Evolutionary conservation across 2,797 vertebrate species (phyloP).

Genomic region (Pogonophryne albipinna): DNA sequence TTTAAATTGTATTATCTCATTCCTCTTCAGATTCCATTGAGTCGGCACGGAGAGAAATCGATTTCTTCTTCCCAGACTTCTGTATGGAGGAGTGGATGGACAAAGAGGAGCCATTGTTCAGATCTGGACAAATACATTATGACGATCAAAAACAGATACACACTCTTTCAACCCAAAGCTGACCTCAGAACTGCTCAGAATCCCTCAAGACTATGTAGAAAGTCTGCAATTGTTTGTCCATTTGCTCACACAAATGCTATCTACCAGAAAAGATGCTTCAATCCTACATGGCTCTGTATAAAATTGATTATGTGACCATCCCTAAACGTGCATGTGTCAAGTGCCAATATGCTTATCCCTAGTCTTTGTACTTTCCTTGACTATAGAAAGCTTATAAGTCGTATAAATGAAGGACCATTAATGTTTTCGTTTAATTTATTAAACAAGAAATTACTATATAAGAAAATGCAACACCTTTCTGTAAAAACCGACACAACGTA

Average conservation of each 20-base stretch:
- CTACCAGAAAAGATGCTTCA: not conserved
- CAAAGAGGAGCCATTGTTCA: conserved; percentile 86
- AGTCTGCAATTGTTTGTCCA: not conserved
- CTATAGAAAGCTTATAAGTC: not conserved
- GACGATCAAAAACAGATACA: conserved; percentile 82
- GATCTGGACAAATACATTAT: conserved; percentile 77
- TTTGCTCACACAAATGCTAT: not conserved
- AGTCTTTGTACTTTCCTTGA: conserved; percentile 2
- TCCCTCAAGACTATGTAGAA: not conserved
- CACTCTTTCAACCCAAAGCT: conserved; percentile 55
- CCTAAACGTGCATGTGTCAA: conserved; percentile 4
- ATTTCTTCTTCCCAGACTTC: conserved; percentile 96
- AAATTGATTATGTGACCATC: not conserved
- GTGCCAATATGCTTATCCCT: conserved; percentile 14
- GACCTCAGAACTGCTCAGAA: conserved; percentile 42
- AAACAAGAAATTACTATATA: conserved; percentile 45
- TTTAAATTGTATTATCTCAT: not conserved
- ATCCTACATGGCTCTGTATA: not conserved
- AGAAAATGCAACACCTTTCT: conserved; percentile 42
- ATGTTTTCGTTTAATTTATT: conserved; percentile 48
- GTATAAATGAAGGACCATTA: not conserved
- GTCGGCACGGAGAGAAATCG: conserved; percentile 93
- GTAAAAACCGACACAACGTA: conserved; percentile 52
- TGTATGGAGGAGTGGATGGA: conserved; percentile 86
- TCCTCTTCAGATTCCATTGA: conserved; percentile 87